Base-by-base conservation (phyloP, 2,797 vertebrate genomes). In the Halcyon badia region DNA sequence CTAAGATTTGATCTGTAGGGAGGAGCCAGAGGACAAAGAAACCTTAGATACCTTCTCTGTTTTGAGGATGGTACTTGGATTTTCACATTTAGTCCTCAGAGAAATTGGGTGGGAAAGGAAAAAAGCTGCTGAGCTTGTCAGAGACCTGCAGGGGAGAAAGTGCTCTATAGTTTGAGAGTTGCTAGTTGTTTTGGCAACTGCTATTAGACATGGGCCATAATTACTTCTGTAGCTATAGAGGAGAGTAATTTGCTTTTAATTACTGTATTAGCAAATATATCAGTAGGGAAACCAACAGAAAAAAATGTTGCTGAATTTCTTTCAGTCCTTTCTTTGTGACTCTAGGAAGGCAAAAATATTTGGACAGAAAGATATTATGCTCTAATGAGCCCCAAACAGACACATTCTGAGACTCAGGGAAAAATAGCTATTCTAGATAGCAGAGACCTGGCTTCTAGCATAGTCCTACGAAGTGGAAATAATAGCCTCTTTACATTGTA, bases 221-320 rank as follows among this genome's bases (percentile, higher is more conserved):
- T 96, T 95, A 95, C 62, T 93, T 91, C 51, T 62, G 68, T 60
- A 93, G 70, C 75, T 91, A 73, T 71, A 66, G 66, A 95, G 42
- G 41, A 94, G 62, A 87, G 68, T 86, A 97, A 93, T 94, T 97
- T 95, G 56, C 83, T 93, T 96, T 97, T 97, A 94, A 92, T 94
- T 97, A 93, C 52, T 87, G n/a, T 95, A 82, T 92, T 89, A 89
- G 37, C 80, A 94, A 93, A 79, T 61, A 79, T 33, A 76, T 87
- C 94, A 82, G 85, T 60, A 56, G 62, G 73, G 28, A 93, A 79
- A 81, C 49, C 22, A 94, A 85, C 21, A 81, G 42, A 14, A 91
- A 75, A 88, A 60, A 70, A 82, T 22, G 20, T 41, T 91, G 28
- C 51, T 76, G 62, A 70, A 33, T 93, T 90, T 91, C 72, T 95